phyloP scores from a whole-genome alignment of 2,888 invertebrate genomes.

The Aspidapion aeneum region DNA sequence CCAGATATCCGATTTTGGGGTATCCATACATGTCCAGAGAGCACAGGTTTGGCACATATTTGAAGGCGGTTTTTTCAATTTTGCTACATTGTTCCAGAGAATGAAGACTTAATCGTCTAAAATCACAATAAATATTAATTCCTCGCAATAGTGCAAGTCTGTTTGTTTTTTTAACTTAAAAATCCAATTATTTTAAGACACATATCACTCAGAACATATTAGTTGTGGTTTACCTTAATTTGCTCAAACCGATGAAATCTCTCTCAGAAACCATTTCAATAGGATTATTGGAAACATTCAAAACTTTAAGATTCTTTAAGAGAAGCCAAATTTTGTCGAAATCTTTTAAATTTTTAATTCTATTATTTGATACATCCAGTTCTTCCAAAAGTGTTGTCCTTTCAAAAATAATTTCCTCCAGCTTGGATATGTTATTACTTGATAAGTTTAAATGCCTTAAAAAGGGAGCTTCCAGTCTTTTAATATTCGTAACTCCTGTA shows the following conservation, averaged over 20 bases:
- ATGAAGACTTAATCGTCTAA: constrained; percentile 63
- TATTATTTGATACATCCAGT: constrained; percentile 74
- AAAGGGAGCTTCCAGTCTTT: constrained; percentile 80
- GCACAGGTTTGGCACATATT: constrained; percentile 65
- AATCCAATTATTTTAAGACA: no score
- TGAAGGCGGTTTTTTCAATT: constrained; percentile 81
- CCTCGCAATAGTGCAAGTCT: background rate
- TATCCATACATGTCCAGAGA: constrained; percentile 69
- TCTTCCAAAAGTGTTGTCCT: constrained; percentile 75
- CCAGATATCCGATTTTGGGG: constrained; percentile 78
- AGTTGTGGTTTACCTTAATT: constrained; percentile 32
- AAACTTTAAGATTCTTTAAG: constrained; percentile 63
- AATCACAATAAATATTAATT: constrained; percentile 40
- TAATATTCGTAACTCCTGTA: constrained; percentile 63
- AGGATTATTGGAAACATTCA: constrained; percentile 85
- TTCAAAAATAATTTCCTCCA: constrained; percentile 68
- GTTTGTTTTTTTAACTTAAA: background rate
- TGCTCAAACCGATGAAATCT: constrained; percentile 69
- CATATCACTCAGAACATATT: no score
- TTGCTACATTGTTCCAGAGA: constrained; percentile 66
- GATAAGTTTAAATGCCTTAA: constrained; percentile 75
- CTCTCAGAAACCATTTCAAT: constrained; percentile 71
- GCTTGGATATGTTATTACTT: constrained; percentile 63
- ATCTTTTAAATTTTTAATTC: constrained; percentile 57
- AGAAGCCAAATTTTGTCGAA: constrained; percentile 66